Evolutionary conservation across 2,888 invertebrate genomes (phyloP).

Genomic region (Pandemis corylana): DNA sequence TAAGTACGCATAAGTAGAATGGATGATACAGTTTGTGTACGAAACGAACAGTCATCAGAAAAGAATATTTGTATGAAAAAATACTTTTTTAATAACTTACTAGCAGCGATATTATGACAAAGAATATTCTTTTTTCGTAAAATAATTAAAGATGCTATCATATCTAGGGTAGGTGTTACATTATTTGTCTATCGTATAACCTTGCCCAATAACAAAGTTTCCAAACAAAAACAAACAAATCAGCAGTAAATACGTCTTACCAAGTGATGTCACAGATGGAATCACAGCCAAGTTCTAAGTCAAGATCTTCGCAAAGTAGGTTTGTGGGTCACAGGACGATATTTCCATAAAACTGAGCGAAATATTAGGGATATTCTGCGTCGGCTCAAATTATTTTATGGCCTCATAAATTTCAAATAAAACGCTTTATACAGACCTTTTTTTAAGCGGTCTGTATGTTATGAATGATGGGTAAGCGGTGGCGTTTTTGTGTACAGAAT

Average conservation of each 20-base stretch:
- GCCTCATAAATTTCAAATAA: constrained; percentile 38
- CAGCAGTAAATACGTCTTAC: neutral
- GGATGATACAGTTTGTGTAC: no score
- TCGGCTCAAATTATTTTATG: constrained; percentile 38
- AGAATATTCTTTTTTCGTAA: no score
- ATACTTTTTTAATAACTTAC: no score
- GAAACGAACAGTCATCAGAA: no score
- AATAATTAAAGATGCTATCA: neutral
- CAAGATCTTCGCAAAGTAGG: constrained; percentile 52
- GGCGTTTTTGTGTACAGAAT: neutral
- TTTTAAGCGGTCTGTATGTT: constrained; percentile 24
- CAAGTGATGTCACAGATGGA: constrained; percentile 18
- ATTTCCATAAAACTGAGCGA: constrained; percentile 43
- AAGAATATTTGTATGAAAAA: no score
- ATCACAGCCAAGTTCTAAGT: constrained; percentile 30
- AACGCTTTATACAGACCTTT: constrained; percentile 35
- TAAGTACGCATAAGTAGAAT: no score
- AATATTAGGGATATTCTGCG: constrained; percentile 26
- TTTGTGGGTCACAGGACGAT: constrained; percentile 71
- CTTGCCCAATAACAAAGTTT: constrained; percentile 12
- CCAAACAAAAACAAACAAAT: constrained; percentile 27
- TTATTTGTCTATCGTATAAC: neutral
- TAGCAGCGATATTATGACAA: no score
- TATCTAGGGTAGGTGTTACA: neutral
- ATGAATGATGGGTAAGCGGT: constrained; percentile 11